Evolutionary conservation across 1,140 invertebrate genomes (phyloP).

Genomic region (Brachionus koreanus): DNA sequence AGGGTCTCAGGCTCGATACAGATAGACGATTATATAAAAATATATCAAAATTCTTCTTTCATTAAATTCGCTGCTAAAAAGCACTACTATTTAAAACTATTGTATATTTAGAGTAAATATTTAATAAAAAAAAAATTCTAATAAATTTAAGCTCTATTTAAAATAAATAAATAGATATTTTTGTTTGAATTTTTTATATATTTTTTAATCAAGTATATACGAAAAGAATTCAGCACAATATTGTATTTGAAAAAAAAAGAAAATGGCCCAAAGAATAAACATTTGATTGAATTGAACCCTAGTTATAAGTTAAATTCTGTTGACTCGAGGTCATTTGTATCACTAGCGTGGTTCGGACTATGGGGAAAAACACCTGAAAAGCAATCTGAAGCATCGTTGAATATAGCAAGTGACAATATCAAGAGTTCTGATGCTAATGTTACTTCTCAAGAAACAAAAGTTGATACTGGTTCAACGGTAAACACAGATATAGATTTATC

Average conservation of each 20-base stretch:
- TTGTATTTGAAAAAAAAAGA: neutral
- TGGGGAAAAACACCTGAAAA: constrained; percentile 38
- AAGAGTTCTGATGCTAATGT: neutral
- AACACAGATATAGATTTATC: neutral
- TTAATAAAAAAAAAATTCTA: no score
- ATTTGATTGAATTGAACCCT: neutral
- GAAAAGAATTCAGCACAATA: constrained; percentile 9
- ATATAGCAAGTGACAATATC: constrained; percentile 65
- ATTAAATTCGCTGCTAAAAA: no score
- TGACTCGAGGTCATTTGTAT: constrained; percentile 6
- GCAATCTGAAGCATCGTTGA: neutral
- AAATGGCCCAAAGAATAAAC: neutral
- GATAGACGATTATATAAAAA: no score
- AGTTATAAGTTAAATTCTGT: neutral
- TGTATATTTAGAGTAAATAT: no score
- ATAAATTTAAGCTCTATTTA: no score
- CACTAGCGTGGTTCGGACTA: constrained; percentile 32
- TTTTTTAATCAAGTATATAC: neutral
- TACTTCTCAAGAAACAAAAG: neutral
- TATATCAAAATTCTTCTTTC: no score
- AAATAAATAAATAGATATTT: no score
- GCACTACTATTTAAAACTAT: no score
- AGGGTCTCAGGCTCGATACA: no score
- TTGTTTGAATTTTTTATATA: neutral
- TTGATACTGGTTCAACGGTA: neutral